A percentile compares a stretch with the other conserved stretches of the same genome.
phyloP scores from a whole-genome alignment of 2,113 vertebrate genomes.

The Myrmecophaga tridactyla region DNA sequence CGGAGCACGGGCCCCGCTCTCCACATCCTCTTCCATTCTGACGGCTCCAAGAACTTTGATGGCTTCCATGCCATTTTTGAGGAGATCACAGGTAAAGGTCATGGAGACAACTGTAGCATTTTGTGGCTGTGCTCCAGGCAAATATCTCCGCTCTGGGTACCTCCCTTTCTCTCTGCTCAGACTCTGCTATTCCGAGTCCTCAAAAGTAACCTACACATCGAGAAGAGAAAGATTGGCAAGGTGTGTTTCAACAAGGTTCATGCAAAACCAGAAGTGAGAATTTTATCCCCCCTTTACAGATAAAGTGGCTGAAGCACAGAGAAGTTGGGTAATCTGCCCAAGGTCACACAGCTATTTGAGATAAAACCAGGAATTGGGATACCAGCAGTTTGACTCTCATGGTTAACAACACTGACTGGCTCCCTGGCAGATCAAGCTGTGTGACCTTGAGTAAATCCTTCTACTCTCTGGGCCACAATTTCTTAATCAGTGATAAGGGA shows the following conservation, averaged over 20 bases:
- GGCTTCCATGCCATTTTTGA: constrained; percentile 96
- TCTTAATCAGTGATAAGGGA: background rate
- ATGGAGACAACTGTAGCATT: background rate
- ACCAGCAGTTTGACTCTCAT: background rate
- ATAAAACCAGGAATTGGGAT: background rate
- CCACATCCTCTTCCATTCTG: constrained; percentile 95
- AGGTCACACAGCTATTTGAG: background rate
- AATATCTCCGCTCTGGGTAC: constrained; percentile 1
- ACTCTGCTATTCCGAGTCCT: constrained; percentile 62
- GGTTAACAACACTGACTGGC: background rate
- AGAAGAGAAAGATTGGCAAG: constrained; percentile 53
- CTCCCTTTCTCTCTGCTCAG: constrained; percentile 50
- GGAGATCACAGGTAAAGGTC: constrained; percentile 92
- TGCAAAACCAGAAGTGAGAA: background rate
- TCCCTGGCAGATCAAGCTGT: background rate
- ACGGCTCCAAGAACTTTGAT: constrained; percentile 98
- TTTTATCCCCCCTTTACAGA: background rate
- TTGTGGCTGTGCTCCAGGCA: background rate
- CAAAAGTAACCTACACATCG: constrained; percentile 49
- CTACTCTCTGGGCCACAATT: background rate
- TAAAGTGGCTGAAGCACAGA: background rate
- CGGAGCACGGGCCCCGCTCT: constrained; percentile 90
- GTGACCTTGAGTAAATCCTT: background rate
- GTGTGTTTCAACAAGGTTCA: constrained; percentile 66
- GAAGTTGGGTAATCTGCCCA: background rate